Percentiles rank a stretch among this genome's conserved stretches.
These are phyloP conservation scores for Meda fulgida DNA, from an alignment of 2,797 vertebrate species.

Conservation along the genomic window DNA sequence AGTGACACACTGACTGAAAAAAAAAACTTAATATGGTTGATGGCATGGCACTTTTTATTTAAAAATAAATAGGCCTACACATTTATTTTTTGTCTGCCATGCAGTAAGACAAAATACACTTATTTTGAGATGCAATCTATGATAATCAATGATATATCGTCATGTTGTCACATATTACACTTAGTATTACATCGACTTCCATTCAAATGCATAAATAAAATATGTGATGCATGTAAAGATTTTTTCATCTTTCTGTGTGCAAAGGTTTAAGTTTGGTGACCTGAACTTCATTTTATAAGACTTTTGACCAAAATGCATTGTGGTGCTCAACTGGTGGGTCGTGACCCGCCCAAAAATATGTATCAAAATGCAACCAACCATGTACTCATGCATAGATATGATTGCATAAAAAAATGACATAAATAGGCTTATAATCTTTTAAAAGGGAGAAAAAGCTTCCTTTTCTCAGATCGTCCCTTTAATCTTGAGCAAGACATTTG, in stretches of 20 bases:
- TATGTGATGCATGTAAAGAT: too few relatives aligned
- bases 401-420: background rate
- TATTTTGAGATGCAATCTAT: too few relatives aligned
- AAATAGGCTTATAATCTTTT: too few relatives aligned
- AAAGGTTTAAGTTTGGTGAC: background rate
- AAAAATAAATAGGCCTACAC: background rate
- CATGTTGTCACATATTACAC: background rate
- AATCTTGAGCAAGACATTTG: background rate
- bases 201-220: too few relatives aligned
- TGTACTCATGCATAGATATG: background rate
- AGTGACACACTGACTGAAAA: background rate
- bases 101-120: too few relatives aligned
- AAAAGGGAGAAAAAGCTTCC: too few relatives aligned
- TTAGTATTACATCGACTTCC: too few relatives aligned
- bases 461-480: too few relatives aligned
- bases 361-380: background rate
- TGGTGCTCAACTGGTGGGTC: background rate
- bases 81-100: background rate
- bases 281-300: background rate
- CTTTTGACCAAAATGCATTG: background rate
- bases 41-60: background rate
- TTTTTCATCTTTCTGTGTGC: too few relatives aligned
- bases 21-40: background rate
- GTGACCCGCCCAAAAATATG: background rate
- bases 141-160: too few relatives aligned